Conservation (phyloP, 2,888 invertebrate genomes). For the Eupeodes latifasciatus region DNA sequence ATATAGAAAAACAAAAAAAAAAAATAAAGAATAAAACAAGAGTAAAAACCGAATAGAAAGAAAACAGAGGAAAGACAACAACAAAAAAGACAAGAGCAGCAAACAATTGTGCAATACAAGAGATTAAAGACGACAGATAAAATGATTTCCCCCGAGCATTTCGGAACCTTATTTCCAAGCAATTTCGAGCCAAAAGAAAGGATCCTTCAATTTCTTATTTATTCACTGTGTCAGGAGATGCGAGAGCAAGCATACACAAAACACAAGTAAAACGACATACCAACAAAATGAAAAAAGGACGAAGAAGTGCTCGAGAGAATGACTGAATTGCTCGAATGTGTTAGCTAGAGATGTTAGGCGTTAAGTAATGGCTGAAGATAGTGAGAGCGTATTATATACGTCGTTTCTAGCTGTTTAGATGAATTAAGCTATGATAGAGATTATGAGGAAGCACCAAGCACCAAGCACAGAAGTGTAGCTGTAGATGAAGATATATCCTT, state of each 20-base stretch:
- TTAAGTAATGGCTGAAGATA: conserved; percentile 65
- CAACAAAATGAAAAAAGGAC: conserved; percentile 7
- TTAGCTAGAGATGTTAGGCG: conserved; percentile 52
- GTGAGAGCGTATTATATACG: conserved; percentile 55
- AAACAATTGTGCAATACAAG: conserved; percentile 72
- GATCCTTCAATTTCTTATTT: conserved; percentile 66
- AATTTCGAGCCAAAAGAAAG: conserved; percentile 64
- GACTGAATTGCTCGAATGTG: conserved; percentile 64
- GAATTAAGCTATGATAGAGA: conserved; percentile 57
- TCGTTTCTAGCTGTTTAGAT: conserved; percentile 52
- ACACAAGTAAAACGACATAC: conserved; percentile 6
- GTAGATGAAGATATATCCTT: no score
- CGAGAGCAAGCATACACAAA: conserved; percentile 39
- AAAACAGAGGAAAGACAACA: conserved; percentile 38
- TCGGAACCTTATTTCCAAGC: conserved; percentile 70
- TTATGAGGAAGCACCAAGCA: conserved; percentile 9
- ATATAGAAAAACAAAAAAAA: conserved; percentile 1
- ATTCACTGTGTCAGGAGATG: conserved; percentile 65
- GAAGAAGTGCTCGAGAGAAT: conserved; percentile 65
- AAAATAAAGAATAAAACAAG: conserved; percentile 22
- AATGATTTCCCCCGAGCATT: conserved; percentile 75
- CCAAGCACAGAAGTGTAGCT: no score
- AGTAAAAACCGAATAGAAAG: conserved; percentile 28
- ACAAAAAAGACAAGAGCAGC: conserved; percentile 55
- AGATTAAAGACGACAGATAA: conserved; percentile 75